Conservation (phyloP, 2,888 invertebrate genomes). For the Sesia apiformis region DNA sequence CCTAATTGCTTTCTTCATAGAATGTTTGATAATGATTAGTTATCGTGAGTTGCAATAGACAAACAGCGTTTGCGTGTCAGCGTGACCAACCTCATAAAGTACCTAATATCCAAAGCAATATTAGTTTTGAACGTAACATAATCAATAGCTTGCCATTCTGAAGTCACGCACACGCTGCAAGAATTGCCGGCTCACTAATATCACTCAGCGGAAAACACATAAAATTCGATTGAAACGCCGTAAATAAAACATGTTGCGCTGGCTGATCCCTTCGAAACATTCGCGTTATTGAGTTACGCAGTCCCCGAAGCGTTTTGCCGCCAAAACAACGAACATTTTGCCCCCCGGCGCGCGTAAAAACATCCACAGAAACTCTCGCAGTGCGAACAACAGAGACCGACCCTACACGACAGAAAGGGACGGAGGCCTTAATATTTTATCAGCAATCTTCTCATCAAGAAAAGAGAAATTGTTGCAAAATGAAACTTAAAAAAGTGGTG, state of each 20-base stretch:
- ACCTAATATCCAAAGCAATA: no score
- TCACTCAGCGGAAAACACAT: conserved; percentile 44
- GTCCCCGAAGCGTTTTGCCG: conserved; percentile 73
- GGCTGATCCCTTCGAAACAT: conserved; percentile 51
- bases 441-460: conserved; percentile 64
- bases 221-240: conserved; percentile 65
- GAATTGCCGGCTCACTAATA: conserved; percentile 32
- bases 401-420: conserved; percentile 55
- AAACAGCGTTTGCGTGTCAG: no score
- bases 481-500: conserved; percentile 3
- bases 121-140: no score
- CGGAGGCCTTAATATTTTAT: conserved; percentile 68
- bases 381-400: conserved; percentile 45
- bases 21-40: no score
- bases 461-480: conserved; percentile 16
- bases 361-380: conserved; percentile 50
- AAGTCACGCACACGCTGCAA: conserved; percentile 44
- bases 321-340: conserved; percentile 73
- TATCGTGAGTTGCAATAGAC: no score
- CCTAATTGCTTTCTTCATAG: no score
- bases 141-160: conserved; percentile 12
- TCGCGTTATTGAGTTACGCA: conserved; percentile 71
- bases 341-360: conserved; percentile 73
- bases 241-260: conserved; percentile 70
- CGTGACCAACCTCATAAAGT: no score